Base-by-base conservation (phyloP, 2,113 vertebrate species). In the Lasiurus cinereus region DNA sequence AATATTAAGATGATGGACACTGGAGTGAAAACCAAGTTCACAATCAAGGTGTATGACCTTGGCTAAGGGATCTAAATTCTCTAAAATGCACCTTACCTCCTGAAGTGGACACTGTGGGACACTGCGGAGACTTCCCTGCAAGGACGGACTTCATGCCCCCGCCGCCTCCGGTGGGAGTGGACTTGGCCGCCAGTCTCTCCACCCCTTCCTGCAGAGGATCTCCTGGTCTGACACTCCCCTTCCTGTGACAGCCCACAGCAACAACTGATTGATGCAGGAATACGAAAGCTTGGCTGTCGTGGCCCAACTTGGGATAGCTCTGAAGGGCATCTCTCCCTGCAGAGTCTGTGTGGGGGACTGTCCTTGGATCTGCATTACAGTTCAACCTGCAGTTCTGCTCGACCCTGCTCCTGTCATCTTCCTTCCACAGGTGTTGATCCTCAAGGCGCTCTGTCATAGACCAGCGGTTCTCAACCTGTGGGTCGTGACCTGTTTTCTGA, bases 1-100 rank as follows among this genome's bases (percentile, higher is more conserved):
- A 67, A 22, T 33, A 59, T 67, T 70, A 79, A 50, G 19, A 50
- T 74, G 54, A 52, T 29, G 46, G 46, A 5, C 24, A 64, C 78
- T 56, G 33, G 36, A 39, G 8, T 88, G 33, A n/a, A 66, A 95
- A 83, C 50, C 70, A 83, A 82, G 43, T 46, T 80, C n/a, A 39
- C n/a, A 19, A 56, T 36, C 59, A 82, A 69, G 18, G 29, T 46
- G 14, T 52, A 21, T 48, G 48, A 67, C 31, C 14, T 80, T 74
- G 8, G 16, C 36, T 39, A 79, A 73, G 12, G 33, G 16, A 87
- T 21, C 67, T 36, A 50, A 76, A 33, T 27, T 86, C 36, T 19
- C 43, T 48, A 89, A 78, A 87, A 78, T 18, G 48, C 27, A 62
- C n/a, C n/a, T 67, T 84, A 66, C 64, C 11, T 94, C 27, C 13